A percentile compares a stretch with the other conserved stretches of the same genome.
phyloP scores from a whole-genome alignment of 2,113 vertebrate species.

The Mirza zaza region DNA sequence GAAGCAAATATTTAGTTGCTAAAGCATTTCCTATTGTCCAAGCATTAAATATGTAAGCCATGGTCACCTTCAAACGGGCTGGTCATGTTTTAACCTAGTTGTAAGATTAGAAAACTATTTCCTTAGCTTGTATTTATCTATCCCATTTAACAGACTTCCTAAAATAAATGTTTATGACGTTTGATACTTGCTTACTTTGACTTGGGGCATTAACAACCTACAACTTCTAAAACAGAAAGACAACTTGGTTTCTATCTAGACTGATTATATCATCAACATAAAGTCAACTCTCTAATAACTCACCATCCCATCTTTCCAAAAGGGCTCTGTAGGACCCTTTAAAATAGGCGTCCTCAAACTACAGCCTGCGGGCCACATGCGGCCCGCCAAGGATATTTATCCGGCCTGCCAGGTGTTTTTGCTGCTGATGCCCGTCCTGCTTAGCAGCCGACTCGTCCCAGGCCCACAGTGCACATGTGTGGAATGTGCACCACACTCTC shows the following conservation, averaged over 20 bases:
- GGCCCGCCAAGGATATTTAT: no score
- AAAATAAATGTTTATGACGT: not conserved
- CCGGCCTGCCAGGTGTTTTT: no score
- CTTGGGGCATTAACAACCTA: constrained; percentile 12
- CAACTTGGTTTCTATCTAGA: not conserved
- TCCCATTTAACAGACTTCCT: not conserved
- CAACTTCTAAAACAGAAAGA: not conserved
- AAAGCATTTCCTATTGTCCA: not conserved
- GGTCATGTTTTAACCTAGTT: not conserved
- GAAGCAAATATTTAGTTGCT: not conserved
- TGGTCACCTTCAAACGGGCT: not conserved
- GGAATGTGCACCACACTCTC: no score
- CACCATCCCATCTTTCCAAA: not conserved
- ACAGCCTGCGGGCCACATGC: no score
- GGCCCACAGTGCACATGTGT: no score
- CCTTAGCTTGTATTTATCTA: not conserved
- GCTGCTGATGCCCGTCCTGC: no score
- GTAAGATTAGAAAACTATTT: constrained; percentile 11
- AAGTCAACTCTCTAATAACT: not conserved
- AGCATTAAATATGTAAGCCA: not conserved
- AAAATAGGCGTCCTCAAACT: not conserved
- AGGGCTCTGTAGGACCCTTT: not conserved
- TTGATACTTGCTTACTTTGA: not conserved
- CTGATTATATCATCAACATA: not conserved
- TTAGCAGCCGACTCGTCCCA: no score